These are phyloP conservation scores for Amblyopsis rosae DNA, from an alignment of 2,113 vertebrate genomes.

Conservation along the genomic window DNA sequence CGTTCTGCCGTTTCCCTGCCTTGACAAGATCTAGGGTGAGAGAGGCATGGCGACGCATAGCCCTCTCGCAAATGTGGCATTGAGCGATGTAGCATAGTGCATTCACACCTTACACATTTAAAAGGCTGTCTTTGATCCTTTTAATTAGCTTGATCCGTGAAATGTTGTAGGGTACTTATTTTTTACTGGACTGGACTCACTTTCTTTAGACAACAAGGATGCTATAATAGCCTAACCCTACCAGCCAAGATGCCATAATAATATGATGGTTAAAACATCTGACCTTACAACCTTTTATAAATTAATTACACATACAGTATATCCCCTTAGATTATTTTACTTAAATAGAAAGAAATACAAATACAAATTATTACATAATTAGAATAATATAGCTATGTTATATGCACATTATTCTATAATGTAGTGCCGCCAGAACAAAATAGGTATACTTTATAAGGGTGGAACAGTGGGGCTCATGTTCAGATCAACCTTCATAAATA, in stretches of 20 bases:
- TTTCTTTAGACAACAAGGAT: not conserved
- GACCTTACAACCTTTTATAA: no score
- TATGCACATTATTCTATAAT: not conserved
- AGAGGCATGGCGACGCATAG: conserved; percentile 26
- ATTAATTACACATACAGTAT: no score
- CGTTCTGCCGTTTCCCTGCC: conserved; percentile 51
- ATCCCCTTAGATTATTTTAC: no score
- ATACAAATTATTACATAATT: not conserved
- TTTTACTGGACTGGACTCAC: no score
- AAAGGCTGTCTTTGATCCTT: not conserved
- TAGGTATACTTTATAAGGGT: not conserved
- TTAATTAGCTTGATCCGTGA: no score
- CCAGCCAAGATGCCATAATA: not conserved
- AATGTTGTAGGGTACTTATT: not conserved
- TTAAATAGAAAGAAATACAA: no score
- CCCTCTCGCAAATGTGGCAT: conserved; percentile 13
- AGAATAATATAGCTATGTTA: not conserved
- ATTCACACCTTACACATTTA: not conserved
- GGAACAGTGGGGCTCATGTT: conserved; percentile 28
- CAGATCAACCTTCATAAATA: conserved; percentile 52
- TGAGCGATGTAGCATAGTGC: not conserved
- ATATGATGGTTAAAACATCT: no score
- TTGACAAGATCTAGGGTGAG: conserved; percentile 10
- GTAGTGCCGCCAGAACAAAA: not conserved
- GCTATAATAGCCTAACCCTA: not conserved